These are phyloP conservation scores for Naja naja DNA, from an alignment of 2,113 vertebrate species.

Conservation along the genomic window DNA sequence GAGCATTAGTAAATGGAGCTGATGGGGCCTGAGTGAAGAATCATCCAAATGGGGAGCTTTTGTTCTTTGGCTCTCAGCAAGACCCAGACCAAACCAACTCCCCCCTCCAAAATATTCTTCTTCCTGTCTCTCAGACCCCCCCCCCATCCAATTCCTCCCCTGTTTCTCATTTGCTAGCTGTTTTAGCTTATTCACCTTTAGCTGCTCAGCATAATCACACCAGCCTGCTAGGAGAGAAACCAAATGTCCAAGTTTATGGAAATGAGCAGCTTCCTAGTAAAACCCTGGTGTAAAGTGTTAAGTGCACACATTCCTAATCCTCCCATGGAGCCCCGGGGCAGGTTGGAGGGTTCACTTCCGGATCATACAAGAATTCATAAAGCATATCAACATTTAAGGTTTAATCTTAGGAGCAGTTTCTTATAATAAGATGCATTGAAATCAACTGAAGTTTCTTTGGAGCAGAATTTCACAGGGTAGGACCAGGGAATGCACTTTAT, in stretches of 20 bases:
- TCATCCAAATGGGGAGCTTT: slow-evolving; percentile 70
- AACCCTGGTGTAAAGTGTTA: no score
- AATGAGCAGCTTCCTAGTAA: not conserved
- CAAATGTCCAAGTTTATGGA: not conserved
- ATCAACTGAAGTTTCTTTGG: no score
- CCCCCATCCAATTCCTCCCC: not conserved
- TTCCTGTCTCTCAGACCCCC: not conserved
- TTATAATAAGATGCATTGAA: no score
- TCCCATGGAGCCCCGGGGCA: no score
- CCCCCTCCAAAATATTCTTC: slow-evolving; percentile 16
- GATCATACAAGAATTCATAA: no score
- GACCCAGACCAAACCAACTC: slow-evolving; percentile 1
- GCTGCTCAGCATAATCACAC: not conserved
- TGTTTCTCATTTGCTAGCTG: not conserved
- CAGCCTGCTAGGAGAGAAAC: not conserved
- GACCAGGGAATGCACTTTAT: no score
- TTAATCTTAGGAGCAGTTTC: no score
- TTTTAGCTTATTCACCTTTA: not conserved
- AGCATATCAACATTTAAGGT: no score
- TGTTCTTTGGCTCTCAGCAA: slow-evolving; percentile 61
- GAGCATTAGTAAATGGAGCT: slow-evolving; percentile 77
- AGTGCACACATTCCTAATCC: no score
- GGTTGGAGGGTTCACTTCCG: no score
- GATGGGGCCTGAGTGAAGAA: slow-evolving; percentile 70
- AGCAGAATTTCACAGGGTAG: no score